Evolutionary conservation across 35 echinoderm and acorn worm genomes (phyloP), one percentile per base, ranked within the genome.

Genomic region (Stichopus chloronotus): DNA sequence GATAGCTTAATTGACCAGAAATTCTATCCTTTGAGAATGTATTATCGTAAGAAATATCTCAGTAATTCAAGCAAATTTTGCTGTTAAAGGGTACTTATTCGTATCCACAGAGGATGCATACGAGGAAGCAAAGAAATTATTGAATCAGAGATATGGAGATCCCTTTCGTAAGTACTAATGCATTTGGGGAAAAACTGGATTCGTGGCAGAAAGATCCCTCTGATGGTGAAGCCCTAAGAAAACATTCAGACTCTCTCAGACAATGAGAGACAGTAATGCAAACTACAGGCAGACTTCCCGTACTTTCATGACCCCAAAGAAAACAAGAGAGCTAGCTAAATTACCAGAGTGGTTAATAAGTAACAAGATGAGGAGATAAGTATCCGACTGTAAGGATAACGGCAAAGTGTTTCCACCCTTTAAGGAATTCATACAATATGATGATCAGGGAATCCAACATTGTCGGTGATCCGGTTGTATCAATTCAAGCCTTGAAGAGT

Each of bases 291-390:
- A 52, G 90, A 30, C 88, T 95, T 10, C 17, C 91, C 11, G 60
- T 93, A 21, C 59, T n/a, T 97, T 0, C 72, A 97, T 92, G 96
- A 98, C 74, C 81, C 76, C 13, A 87, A 88, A 53, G 94, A 97
- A 81, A 98, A 95, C 57, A 30, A 86, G 16, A 98, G 95, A 61
- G 83, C 7, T 95, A 5, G 55, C 81, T 0, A 95, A 98, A 68
- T 86, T 98, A 76, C 96, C 96, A 11, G 94, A 98, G 52, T 98
- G 94, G 96, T 22, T 98, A 16, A 79, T 98, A n/a, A n/a, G n/a
- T 25, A 59, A 9, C 2, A 87, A 92, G 59, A 95, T 92, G 94
- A 61, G 79, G 5, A 87, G 96, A 5, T 89, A 53, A 6, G 92
- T 92, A 9, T n/a, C 52, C 4, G 74, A 88, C n/a, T 68, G 56